A percentile compares a stretch with the other conserved stretches of the same genome.
Conservation (phyloP, 2,113 vertebrate genomes). For the Xiphias gladius region DNA sequence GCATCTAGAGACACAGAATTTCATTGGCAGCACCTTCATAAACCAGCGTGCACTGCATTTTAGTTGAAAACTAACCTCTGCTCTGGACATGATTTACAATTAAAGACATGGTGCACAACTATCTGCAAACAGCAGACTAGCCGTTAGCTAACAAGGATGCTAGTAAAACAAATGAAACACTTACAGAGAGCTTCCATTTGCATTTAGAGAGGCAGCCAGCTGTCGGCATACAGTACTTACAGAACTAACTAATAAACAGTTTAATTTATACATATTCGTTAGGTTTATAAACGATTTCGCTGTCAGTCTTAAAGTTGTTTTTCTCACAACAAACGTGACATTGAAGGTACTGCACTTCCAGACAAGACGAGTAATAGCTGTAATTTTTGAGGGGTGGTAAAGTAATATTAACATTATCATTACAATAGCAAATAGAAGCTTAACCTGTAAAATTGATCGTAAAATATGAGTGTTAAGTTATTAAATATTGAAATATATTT, state of each 20-base stretch:
- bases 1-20: constrained; percentile 36
- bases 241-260: constrained; percentile 51
- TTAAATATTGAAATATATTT: not conserved
- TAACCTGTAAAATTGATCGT: rapidly evolving
- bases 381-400: not conserved
- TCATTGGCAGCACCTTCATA: not conserved
- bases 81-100: not conserved
- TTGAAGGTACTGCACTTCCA: constrained; percentile 52
- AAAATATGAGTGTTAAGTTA: not conserved
- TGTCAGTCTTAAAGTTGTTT: not conserved
- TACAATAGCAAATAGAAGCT: rapidly evolving
- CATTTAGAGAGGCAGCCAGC: constrained; percentile 31
- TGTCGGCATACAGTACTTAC: constrained; percentile 60
- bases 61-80: not conserved
- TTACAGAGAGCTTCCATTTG: constrained; percentile 64
- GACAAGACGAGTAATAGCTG: not conserved
- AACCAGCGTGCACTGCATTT: rapidly evolving
- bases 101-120: not conserved
- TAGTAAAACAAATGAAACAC: constrained; percentile 38
- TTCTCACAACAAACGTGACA: constrained; percentile 74
- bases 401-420: not conserved
- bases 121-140: constrained; percentile 4
- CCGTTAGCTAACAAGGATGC: constrained; percentile 34
- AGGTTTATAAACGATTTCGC: not conserved
- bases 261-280: constrained; percentile 69